Evolutionary conservation across 2,113 vertebrate genomes (phyloP).

Genomic region (Triplophysa tibetana): DNA sequence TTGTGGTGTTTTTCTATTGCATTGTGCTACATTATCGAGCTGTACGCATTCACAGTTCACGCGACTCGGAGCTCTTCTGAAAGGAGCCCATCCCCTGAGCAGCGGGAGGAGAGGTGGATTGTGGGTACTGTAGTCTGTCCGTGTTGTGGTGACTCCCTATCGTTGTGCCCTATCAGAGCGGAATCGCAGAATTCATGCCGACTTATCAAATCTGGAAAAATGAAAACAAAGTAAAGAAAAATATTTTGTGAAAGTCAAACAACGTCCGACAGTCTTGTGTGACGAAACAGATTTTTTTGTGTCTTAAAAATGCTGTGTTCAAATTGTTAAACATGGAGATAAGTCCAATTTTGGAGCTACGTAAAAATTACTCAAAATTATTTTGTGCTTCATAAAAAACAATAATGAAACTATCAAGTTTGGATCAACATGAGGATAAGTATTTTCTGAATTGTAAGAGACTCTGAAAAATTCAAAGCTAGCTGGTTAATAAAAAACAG

Average conservation of each 20-base stretch:
- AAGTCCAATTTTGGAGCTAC: too few relatives aligned
- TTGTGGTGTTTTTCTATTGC: constrained; percentile 27
- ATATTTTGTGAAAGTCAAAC: too few relatives aligned
- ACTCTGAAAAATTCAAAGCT: background rate
- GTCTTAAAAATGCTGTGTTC: too few relatives aligned
- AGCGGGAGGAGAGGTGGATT: constrained; percentile 41
- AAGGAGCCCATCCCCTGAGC: constrained; percentile 34
- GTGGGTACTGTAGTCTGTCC: constrained; percentile 54
- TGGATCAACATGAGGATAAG: background rate
- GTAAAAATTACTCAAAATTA: background rate
- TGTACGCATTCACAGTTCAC: constrained; percentile 54
- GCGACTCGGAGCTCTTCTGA: constrained; percentile 22
- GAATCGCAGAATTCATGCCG: constrained; percentile 36
- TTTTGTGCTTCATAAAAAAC: too few relatives aligned
- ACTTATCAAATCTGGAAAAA: constrained; percentile 51
- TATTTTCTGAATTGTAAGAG: constrained; percentile 23
- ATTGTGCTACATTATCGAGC: constrained; percentile 50
- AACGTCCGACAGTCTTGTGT: too few relatives aligned
- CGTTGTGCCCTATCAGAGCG: constrained; percentile 68
- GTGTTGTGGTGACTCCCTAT: constrained; percentile 48
- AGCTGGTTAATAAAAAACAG: constrained; percentile 5
- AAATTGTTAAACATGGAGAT: too few relatives aligned
- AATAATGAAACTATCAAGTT: background rate
- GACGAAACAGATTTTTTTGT: too few relatives aligned
- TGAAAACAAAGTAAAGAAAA: background rate